phyloP scores from a whole-genome alignment of 2,113 vertebrate species.

The Rhabdomys dilectus region DNA sequence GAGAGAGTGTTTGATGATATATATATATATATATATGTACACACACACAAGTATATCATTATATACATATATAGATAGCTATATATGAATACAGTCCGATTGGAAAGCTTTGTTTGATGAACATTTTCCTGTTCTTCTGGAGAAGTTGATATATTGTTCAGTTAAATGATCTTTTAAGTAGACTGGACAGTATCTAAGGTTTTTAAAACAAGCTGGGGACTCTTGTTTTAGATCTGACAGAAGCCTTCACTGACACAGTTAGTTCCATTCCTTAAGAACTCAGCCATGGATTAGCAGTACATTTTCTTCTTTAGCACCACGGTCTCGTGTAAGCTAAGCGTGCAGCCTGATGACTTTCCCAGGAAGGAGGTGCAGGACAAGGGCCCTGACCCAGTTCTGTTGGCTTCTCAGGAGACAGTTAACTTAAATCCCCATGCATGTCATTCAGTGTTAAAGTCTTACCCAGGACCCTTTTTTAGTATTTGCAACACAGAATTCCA shows the following conservation, averaged over 20 bases:
- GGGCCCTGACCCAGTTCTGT: background rate
- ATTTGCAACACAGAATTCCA: background rate
- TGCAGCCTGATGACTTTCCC: background rate
- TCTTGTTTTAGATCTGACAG: constrained; percentile 23
- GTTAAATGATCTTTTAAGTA: constrained; percentile 44
- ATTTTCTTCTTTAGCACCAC: constrained; percentile 3
- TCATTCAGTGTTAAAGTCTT: background rate
- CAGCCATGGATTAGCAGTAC: background rate
- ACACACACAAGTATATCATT: constrained; percentile 28
- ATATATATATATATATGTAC: background rate
- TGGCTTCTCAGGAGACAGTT: background rate
- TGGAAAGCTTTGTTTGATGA: constrained; percentile 61
- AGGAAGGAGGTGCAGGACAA: no score
- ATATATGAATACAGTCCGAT: constrained; percentile 51
- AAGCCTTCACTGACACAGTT: constrained; percentile 11
- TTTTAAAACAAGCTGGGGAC: constrained; percentile 43
- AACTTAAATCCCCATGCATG: background rate
- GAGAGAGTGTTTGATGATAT: constrained; percentile 59
- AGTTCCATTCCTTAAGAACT: constrained; percentile 46
- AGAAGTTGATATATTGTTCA: constrained; percentile 53
- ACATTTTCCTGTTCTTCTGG: constrained; percentile 37
- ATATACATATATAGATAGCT: constrained; percentile 60
- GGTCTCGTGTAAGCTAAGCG: background rate
- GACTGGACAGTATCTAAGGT: constrained; percentile 46
- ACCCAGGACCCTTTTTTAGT: background rate